A percentile compares a stretch with the other conserved stretches of the same genome.
Conservation (phyloP, 2,113 vertebrate species). For the Nothobranchius furzeri region DNA sequence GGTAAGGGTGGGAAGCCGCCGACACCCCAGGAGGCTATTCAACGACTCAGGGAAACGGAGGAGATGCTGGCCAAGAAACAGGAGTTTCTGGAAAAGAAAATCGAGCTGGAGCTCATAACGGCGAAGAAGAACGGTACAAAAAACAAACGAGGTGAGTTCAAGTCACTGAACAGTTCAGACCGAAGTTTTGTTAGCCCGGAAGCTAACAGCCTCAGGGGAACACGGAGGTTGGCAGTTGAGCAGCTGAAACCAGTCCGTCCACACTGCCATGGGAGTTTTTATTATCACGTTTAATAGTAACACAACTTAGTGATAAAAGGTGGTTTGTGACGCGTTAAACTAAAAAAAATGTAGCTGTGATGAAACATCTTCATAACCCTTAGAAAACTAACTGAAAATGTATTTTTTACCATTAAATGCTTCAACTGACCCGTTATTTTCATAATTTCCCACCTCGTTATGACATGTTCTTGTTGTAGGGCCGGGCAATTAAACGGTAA, state of each 20-base stretch:
- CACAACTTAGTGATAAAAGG: no score
- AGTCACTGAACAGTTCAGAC: background rate
- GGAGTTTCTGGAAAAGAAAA: slow-evolving; percentile 94
- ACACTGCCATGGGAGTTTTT: background rate
- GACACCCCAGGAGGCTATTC: slow-evolving; percentile 92
- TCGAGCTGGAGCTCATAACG: slow-evolving; percentile 86
- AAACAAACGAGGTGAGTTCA: slow-evolving; percentile 90
- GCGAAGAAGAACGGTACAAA: slow-evolving; percentile 96
- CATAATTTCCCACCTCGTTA: no score
- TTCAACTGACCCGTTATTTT: no score
- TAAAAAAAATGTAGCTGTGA: no score
- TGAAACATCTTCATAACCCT: no score
- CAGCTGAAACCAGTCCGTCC: background rate
- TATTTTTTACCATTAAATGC: no score
- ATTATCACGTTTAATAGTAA: no score
- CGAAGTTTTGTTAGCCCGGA: slow-evolving; percentile 25
- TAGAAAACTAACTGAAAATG: no score
- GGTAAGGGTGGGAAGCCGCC: slow-evolving; percentile 86
- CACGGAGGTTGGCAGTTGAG: slow-evolving; percentile 34
- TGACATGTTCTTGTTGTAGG: no score
- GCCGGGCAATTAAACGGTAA: no score
- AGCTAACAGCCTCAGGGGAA: slow-evolving; percentile 26
- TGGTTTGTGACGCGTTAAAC: no score
- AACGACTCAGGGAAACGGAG: slow-evolving; percentile 92
- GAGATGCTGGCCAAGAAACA: slow-evolving; percentile 96